Evolutionary conservation across 1,140 invertebrate species (phyloP).

Genomic region (Myzus persicae): DNA sequence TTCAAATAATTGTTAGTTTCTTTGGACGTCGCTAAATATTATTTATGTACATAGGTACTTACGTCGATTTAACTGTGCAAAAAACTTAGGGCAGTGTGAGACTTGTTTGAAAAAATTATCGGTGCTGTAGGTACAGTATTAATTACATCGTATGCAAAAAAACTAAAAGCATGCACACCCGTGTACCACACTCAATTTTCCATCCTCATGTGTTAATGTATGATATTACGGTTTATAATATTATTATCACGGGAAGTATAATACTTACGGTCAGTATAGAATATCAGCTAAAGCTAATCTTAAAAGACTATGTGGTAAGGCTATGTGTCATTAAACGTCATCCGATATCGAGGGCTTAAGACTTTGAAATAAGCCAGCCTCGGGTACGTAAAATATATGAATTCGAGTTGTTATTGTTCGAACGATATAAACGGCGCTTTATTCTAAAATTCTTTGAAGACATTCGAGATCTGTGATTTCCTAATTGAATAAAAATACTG

Average conservation of each 20-base stretch:
- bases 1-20: neutral
- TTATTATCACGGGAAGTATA: neutral
- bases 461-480: neutral
- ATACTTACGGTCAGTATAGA: neutral
- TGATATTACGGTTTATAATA: conserved; percentile 13
- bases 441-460: neutral
- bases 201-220: neutral
- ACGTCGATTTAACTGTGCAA: neutral
- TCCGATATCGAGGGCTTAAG: neutral
- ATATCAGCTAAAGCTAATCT: neutral
- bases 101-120: neutral
- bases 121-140: neutral
- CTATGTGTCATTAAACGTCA: neutral
- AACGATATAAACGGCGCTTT: neutral
- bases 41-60: too few species aligned
- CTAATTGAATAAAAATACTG: neutral
- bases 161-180: neutral
- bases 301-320: too few species aligned
- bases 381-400: neutral
- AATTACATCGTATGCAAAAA: neutral
- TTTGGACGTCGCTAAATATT: neutral
- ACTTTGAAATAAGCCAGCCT: neutral
- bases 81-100: neutral
- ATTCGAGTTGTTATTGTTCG: neutral
- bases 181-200: neutral